Evolutionary conservation across 2,888 invertebrate genomes (phyloP).

Genomic region (Cryptocephalus moraei): DNA sequence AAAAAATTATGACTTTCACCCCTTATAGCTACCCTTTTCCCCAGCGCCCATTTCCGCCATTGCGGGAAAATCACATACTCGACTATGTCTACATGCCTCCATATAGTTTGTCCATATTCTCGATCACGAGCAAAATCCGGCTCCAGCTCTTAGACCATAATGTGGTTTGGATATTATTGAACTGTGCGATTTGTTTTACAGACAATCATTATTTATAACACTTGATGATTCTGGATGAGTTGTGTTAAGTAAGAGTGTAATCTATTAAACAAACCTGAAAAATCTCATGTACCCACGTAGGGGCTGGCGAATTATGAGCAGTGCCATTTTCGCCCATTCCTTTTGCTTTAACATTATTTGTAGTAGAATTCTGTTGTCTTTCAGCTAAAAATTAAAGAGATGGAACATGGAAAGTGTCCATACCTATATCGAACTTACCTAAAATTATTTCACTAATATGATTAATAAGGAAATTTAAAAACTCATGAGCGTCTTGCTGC

Average conservation of each 20-base stretch:
- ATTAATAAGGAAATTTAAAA: constrained; percentile 97
- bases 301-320: constrained; percentile 55
- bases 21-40: no score
- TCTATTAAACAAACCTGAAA: constrained; percentile 58
- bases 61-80: no score
- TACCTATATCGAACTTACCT: constrained; percentile 53
- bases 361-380: constrained; percentile 59
- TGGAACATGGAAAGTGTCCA: neutral
- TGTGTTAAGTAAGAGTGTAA: neutral
- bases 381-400: constrained; percentile 46
- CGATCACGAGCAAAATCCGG: no score
- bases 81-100: no score
- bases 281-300: constrained; percentile 99
- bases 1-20: no score
- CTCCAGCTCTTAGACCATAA: no score
- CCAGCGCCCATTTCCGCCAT: no score
- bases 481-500: constrained; percentile 99
- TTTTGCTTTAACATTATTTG: constrained; percentile 45
- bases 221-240: neutral
- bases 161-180: no score
- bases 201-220: no score
- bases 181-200: no score
- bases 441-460: constrained; percentile 96
- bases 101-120: no score
- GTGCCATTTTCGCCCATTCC: constrained; percentile 43